Conservation (phyloP, 2,797 vertebrate species). For the Gambelia wislizenii region DNA sequence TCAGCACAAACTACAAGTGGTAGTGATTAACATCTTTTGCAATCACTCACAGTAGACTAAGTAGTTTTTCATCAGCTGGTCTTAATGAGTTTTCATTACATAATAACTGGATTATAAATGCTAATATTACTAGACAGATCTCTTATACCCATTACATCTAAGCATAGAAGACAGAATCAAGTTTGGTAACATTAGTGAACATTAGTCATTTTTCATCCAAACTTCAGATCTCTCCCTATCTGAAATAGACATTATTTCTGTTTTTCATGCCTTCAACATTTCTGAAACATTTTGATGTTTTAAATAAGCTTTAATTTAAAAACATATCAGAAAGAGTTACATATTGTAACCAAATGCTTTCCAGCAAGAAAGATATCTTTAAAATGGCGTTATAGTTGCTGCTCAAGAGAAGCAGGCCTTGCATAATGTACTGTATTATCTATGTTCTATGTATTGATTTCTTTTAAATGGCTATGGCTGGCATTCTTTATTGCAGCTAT, state of each 20-base stretch:
- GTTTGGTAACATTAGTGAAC: neutral
- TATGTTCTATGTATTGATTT: too few species aligned
- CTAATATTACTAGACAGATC: neutral
- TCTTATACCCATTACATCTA: neutral
- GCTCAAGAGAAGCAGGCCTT: too few species aligned
- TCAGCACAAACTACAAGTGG: neutral
- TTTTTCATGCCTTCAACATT: neutral
- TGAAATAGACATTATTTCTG: neutral
- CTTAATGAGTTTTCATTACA: neutral
- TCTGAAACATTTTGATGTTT: neutral
- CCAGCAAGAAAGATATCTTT: neutral
- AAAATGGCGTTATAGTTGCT: too few species aligned
- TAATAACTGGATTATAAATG: slow-evolving; percentile 4
- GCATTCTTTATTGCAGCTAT: too few species aligned
- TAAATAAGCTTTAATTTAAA: neutral
- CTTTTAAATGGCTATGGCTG: too few species aligned
- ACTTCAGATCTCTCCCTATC: neutral
- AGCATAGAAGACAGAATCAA: neutral
- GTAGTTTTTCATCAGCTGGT: neutral
- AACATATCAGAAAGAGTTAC: slow-evolving; percentile 35
- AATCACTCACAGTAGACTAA: neutral
- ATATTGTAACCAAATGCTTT: slow-evolving; percentile 1
- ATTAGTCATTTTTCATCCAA: neutral
- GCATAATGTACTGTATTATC: too few species aligned
- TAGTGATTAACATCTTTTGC: neutral